These are phyloP conservation scores for Rhinatrema bivittatum DNA, from an alignment of 2,797 vertebrate species.

Conservation along the genomic window DNA sequence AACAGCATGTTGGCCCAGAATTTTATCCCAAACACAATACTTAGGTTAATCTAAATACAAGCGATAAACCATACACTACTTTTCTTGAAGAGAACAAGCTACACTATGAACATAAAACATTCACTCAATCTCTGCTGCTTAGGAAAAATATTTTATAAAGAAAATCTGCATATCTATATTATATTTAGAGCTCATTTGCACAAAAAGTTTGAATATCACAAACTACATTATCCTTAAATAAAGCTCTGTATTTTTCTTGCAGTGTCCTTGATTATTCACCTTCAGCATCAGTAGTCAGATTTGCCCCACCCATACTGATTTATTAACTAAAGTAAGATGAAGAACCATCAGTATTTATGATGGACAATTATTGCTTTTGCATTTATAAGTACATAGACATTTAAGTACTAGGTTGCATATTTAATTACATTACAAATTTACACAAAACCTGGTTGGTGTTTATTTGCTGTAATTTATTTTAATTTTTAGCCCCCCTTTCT, in stretches of 20 bases:
- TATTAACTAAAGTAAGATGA: conserved; percentile 11
- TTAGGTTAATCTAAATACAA: conserved; percentile 74
- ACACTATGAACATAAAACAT: too few species aligned
- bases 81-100: too few species aligned
- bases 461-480: too few species aligned
- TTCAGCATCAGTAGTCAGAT: conserved; percentile 15
- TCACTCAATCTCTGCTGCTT: neutral
- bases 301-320: conserved; percentile 14
- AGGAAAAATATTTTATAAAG: too few species aligned
- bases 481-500: too few species aligned
- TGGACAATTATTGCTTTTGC: conserved; percentile 18
- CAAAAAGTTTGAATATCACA: conserved; percentile 18
- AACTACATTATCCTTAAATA: conserved; percentile 22
- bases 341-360: conserved; percentile 9
- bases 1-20: conserved; percentile 62
- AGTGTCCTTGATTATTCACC: conserved; percentile 21
- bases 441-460: too few species aligned
- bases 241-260: conserved; percentile 11
- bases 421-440: too few species aligned
- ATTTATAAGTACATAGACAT: conserved; percentile 13
- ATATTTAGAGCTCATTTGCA: conserved; percentile 22
- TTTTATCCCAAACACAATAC: conserved; percentile 60
- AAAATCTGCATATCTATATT: conserved; percentile 20
- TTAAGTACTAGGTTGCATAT: too few species aligned
- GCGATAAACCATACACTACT: conserved; percentile 46